Evolutionary conservation across 2,888 invertebrate species (phyloP).

Genomic region (Caenorhabditis becei): DNA sequence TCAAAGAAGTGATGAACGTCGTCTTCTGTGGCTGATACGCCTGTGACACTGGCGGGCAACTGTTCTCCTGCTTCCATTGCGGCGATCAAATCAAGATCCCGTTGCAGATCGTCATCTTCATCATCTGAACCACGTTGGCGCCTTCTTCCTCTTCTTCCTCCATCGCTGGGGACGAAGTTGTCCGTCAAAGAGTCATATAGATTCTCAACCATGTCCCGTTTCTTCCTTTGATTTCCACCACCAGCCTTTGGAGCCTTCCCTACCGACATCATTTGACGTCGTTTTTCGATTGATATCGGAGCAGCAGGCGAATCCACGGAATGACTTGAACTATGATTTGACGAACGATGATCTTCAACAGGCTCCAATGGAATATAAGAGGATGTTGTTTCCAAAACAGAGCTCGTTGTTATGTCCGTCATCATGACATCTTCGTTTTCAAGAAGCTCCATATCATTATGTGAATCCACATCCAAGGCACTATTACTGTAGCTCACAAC

Average conservation of each 20-base stretch:
- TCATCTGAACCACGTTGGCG: slow-evolving; percentile 47
- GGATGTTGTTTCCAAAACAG: not conserved
- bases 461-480: slow-evolving; percentile 67
- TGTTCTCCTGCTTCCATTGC: slow-evolving; percentile 61
- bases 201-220: slow-evolving; percentile 78
- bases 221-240: slow-evolving; percentile 63
- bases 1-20: slow-evolving; percentile 64
- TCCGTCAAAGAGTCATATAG: slow-evolving; percentile 80
- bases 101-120: slow-evolving; percentile 58
- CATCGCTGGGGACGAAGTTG: slow-evolving; percentile 76
- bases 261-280: slow-evolving; percentile 77
- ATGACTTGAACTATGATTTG: slow-evolving; percentile 14
- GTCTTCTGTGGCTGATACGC: slow-evolving; percentile 36
- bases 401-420: slow-evolving; percentile 48
- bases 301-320: slow-evolving; percentile 17
- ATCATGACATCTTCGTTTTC: slow-evolving; percentile 64
- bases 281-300: slow-evolving; percentile 61
- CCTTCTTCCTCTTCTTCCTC: slow-evolving; percentile 67
- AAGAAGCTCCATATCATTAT: slow-evolving; percentile 56
- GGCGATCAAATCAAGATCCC: slow-evolving; percentile 64
- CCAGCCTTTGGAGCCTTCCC: slow-evolving; percentile 79
- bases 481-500: slow-evolving; percentile 60
- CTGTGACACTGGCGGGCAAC: slow-evolving; percentile 45
- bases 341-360: not conserved
- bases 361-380: not conserved